Evolutionary conservation across 2,797 vertebrate genomes (phyloP).

Genomic region (Dromococcyx pavoninus): DNA sequence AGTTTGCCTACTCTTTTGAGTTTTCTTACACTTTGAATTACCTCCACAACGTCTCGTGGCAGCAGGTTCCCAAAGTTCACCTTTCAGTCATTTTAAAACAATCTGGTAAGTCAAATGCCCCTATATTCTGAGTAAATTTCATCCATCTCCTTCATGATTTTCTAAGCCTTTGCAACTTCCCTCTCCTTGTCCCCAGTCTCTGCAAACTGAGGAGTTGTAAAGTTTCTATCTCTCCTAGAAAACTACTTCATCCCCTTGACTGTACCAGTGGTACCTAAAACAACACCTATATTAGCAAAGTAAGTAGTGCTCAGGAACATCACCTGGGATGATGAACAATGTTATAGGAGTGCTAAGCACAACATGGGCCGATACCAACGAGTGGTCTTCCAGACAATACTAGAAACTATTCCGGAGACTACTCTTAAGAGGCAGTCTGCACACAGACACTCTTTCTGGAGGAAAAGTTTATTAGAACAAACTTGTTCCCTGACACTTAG

Average conservation of each 20-base stretch:
- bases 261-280: neutral
- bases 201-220: neutral
- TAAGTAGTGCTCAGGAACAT: neutral
- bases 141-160: neutral
- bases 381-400: neutral
- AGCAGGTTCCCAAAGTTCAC: neutral
- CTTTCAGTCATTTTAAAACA: neutral
- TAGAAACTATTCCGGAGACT: neutral
- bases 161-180: neutral
- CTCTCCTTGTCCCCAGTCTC: neutral
- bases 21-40: neutral
- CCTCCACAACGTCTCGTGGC: neutral
- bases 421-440: neutral
- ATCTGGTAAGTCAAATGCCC: neutral
- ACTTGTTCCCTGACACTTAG: neutral
- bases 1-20: neutral
- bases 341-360: neutral
- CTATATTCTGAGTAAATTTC: neutral
- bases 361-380: fast-evolving
- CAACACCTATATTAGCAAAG: neutral
- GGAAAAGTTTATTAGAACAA: neutral
- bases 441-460: neutral
- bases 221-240: neutral
- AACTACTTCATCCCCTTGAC: neutral
- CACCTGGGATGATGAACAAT: neutral